Conservation (phyloP, 2,797 vertebrate species). For the Myripristis murdjan region DNA sequence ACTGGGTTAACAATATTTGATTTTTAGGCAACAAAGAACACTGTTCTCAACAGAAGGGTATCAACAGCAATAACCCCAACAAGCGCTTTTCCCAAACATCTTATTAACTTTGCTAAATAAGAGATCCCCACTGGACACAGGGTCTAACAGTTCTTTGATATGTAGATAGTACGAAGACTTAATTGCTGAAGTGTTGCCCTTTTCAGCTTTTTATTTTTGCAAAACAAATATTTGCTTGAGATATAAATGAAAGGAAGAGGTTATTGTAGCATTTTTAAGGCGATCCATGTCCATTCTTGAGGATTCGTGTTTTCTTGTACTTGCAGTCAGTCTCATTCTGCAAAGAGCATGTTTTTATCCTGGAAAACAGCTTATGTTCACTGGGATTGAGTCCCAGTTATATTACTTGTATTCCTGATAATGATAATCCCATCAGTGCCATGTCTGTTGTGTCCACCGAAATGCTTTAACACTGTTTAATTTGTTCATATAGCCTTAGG, state of each 20-base stretch:
- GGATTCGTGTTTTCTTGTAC: background rate
- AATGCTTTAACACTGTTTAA: constrained; percentile 55
- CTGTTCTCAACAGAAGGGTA: background rate
- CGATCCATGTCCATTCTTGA: constrained; percentile 38
- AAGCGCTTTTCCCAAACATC: background rate
- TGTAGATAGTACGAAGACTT: constrained; percentile 7
- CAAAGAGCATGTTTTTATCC: constrained; percentile 18
- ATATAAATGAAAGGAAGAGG: constrained; percentile 22
- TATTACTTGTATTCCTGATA: constrained; percentile 34
- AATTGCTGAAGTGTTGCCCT: background rate
- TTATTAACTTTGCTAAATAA: background rate
- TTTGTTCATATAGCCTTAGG: constrained; percentile 58
- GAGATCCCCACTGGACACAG: constrained; percentile 69
- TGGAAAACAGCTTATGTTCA: background rate
- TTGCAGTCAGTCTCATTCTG: constrained; percentile 20
- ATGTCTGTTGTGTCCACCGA: constrained; percentile 50
- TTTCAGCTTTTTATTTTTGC: background rate
- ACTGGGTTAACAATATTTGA: no score
- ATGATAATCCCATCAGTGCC: constrained; percentile 43
- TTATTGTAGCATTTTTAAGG: constrained; percentile 22
- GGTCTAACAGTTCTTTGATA: constrained; percentile 20
- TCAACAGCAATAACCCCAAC: background rate
- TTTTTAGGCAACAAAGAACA: background rate
- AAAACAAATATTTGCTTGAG: constrained; percentile 12
- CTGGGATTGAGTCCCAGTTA: constrained; percentile 2